Percentiles rank a stretch among this genome's conserved stretches.
These are phyloP conservation scores for Cephus pulcher DNA, from an alignment of 2,888 invertebrate genomes.

Conservation along the genomic window DNA sequence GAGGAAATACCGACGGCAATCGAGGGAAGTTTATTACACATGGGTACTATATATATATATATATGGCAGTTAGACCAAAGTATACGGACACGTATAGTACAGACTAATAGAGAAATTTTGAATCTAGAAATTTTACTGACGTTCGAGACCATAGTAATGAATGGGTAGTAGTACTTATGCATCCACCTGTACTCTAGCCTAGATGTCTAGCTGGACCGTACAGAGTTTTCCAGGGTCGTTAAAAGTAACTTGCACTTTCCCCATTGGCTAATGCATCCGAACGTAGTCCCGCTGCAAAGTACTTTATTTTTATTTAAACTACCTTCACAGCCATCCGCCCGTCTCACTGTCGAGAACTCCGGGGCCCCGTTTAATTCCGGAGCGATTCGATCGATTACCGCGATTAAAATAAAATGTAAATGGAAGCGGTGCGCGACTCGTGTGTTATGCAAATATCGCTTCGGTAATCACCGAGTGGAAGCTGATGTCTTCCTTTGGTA, in stretches of 20 bases:
- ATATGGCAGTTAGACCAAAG: not conserved
- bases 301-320: conserved; percentile 65
- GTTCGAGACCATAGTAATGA: not conserved
- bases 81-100: not conserved
- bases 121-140: not conserved
- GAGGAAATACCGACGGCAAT: not conserved
- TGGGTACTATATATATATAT: not conserved
- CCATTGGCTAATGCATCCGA: conserved; percentile 62
- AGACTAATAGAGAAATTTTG: not conserved
- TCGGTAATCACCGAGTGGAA: conserved; percentile 65
- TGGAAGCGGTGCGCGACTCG: conserved; percentile 47
- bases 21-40: not conserved
- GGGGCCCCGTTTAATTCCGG: conserved; percentile 50
- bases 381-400: conserved; percentile 62
- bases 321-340: conserved; percentile 20
- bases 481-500: conserved; percentile 62
- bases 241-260: conserved; percentile 57
- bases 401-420: conserved; percentile 67
- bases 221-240: conserved; percentile 41
- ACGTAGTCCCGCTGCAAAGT: conserved; percentile 40
- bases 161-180: not conserved
- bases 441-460: conserved; percentile 63
- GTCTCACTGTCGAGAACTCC: conserved; percentile 23
- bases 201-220: not conserved
- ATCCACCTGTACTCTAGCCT: not conserved